Base-by-base conservation (phyloP, 1,140 invertebrate genomes). In the Diachasma alloeum region DNA sequence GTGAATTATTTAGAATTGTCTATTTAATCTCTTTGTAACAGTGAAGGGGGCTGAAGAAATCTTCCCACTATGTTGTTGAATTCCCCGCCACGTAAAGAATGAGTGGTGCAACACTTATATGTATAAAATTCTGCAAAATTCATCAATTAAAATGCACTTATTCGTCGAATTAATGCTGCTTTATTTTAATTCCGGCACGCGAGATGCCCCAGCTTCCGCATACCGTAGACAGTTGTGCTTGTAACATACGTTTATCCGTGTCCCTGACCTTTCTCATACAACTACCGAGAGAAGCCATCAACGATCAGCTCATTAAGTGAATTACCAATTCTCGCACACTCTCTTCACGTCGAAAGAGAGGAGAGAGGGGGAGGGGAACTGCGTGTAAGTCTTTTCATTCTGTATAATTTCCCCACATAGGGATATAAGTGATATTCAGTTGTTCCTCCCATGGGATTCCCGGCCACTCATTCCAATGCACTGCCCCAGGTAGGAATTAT, bases 211-310 rank as follows among this genome's bases (percentile, higher is more conserved):
- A 24, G 24, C 24, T 63, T 63, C 59, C 59, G 59, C 59, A 63
- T 63, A 26, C 59, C 59, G 24, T 15, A 63, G 59, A 63, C 59
- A 63, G 22, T 63, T 15, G 24, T 24, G 22, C 24, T 26, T 15
- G 48, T 53, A 63, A 63, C 59, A 19, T 26, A 15, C 24, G 19
- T 26, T 63, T 26, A 63, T 63, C 15, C 19, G 59, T 26, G 59
- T 63, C 59, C 59, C 59, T 63, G 59, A 63, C 59, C 59, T 63
- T 63, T 63, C 59, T 15, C 59, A 63, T 31, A 31, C 24, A 63
- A 63, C 6, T 26, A 53, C 48, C n/a, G 6, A n/a, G 48, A 53
- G 59, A 26, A 31, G 24, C 11, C 59, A 31, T 63, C 59, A 19
- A 24, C 59, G 24, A 59, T 59, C 13, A 26, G 19, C 59, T 63